These are phyloP conservation scores for Synanthedon andrenaeformis DNA, from an alignment of 2,888 invertebrate species.

Conservation along the genomic window DNA sequence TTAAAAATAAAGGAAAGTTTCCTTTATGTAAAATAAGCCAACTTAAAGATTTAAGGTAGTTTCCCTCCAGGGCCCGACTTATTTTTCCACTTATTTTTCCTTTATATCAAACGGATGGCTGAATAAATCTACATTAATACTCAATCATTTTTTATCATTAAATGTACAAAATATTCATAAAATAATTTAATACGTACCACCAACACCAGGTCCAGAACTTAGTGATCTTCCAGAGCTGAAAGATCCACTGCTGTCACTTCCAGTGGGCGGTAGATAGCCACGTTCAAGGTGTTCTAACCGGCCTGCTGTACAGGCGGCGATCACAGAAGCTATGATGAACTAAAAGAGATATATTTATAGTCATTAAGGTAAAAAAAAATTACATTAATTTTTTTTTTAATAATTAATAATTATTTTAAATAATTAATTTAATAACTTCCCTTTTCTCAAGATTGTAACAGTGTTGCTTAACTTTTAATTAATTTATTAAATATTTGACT, in stretches of 20 bases:
- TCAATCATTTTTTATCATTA: too few species aligned
- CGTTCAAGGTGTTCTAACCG: slow-evolving; percentile 56
- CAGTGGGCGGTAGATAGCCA: slow-evolving; percentile 47
- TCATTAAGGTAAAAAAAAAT: slow-evolving; percentile 1
- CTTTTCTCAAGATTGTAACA: too few species aligned
- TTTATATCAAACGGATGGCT: too few species aligned
- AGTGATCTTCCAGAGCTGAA: slow-evolving; percentile 2
- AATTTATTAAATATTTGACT: too few species aligned
- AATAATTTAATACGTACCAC: background rate
- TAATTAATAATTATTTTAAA: background rate
- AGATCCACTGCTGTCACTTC: slow-evolving; percentile 7
- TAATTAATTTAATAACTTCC: background rate
- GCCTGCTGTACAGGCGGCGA: slow-evolving; percentile 44
- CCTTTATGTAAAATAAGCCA: too few species aligned
- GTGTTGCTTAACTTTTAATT: too few species aligned
- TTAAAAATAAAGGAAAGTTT: too few species aligned
- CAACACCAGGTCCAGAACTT: slow-evolving; percentile 4
- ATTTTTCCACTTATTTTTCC: too few species aligned
- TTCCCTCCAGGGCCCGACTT: too few species aligned
- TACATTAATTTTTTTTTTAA: background rate
- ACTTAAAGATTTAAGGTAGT: too few species aligned
- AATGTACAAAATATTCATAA: too few species aligned
- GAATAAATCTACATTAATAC: too few species aligned
- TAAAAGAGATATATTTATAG: slow-evolving; percentile 13
- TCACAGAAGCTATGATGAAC: slow-evolving; percentile 45